Evolutionary conservation across 2,797 vertebrate genomes (phyloP), one percentile per base, ranked within the genome.

Genomic region (Argya squamiceps): DNA sequence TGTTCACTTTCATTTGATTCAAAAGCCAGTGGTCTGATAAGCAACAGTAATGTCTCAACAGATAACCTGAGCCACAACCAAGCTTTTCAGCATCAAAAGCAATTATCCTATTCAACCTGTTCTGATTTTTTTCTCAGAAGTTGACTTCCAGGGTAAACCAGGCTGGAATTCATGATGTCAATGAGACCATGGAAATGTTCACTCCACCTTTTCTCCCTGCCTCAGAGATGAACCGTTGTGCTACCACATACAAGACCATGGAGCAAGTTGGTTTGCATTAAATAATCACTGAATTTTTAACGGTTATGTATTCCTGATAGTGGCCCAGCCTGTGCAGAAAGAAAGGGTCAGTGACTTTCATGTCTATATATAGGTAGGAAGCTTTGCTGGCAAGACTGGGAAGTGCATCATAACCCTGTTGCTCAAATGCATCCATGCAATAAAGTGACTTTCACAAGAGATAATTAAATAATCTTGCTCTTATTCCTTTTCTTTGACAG

Each of bases 181-280:
- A 12, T 47, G 34, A 76, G 17, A 46, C 37, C 34, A 41, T 39
- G 15, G 63, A 92, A 91, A 75, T 23, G 10, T 19, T 84, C 16
- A 14, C 37, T 92, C 30, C 41, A 89, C 29, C 60, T 93, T 37
- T 70, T 34, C 23, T 84, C 26, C 26, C 68, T 68, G 19, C 32
- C 43, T 60, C 67, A 82, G 59, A 82, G n/a, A 75, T 46, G 44
- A 90, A 36, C 74, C 75, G 32, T 37, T 89, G 43, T 77, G 27
- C 30, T 81, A 37, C 85, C 37, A 65, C 34, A 34, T 64, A n/a
- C 71, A 75, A 91, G 80, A 67, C 16, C 30, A 56, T 2, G 11
- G 68, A 94, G 50, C 36, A 96, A 93, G 94, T 94, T 59, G 75
- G 85, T 92, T 82, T 92, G 12, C 69, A 68, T 56, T 84, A 49